Base-by-base conservation (phyloP, 2,888 invertebrate genomes). In the Drosophila sordidapex region DNA sequence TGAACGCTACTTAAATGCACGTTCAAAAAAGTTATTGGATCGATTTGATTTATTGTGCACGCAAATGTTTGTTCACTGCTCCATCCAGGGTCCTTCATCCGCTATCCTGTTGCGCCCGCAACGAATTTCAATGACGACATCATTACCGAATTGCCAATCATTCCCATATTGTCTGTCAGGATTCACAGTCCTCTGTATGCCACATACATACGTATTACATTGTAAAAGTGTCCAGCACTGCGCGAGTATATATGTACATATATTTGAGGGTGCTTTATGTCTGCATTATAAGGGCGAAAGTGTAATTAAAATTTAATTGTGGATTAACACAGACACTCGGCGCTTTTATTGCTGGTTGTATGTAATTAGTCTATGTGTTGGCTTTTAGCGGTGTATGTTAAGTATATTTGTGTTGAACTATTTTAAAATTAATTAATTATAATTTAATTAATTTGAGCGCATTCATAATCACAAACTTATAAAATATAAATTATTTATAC, bases 61-160 rank as follows among this genome's bases (percentile, higher is more conserved):
- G 77, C 80, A 76, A 76, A 81, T 77, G 73, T 82, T 82, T 70
- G 61, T 40, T 79, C 69, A 76, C 64, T 51, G 62, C 40, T 52
- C 11, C 38, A 56, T 40, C 18, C 49, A 27, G 5, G 25, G 43
- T 52, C 70, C 43, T 40, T 25, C 49, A 25, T 18, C 43, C 52
- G 65, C 29, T 25, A 57, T 72, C 72, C 76, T 73, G 69, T 79
- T 73, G 80, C 72, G 70, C 74, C 31, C 36, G 58, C 68, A 62
- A n/a, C 58, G 61, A n/a, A 71, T 68, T 57, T 76, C 70, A 77
- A 74, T 71, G 79, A 75, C 60, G 67, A 63, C 69, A 73, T 69
- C 76, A 76, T 79, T 72, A 72, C 63, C 73, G 54, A 76, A 79
- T 79, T 76, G 76, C 72, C 76, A 78, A 72, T 78, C 78, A 79